Base-by-base conservation (phyloP, 53 echinoderm and acorn worm genomes). In the Paracentrotus lividus region DNA sequence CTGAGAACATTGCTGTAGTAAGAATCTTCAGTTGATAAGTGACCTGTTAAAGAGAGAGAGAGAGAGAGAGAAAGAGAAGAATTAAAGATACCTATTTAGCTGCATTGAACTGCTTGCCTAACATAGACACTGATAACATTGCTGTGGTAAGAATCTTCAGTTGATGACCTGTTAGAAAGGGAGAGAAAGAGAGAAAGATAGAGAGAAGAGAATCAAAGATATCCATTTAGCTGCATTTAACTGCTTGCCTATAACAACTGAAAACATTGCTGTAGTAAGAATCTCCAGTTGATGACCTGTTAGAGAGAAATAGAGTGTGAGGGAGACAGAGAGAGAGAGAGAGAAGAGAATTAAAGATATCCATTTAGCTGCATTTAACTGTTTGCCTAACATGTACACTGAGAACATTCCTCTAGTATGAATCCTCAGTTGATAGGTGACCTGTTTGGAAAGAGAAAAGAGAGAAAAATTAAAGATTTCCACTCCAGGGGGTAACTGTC, bases 111-210 rank as follows among this genome's bases (percentile, higher is more conserved):
- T 96, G 93, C 77, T 93, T 97, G 43, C 89, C 78, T 47, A 98
- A 93, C 96, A 98, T 95, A 42, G 94, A n/a, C 6, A 98, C 98
- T 21, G 98, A 98, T 84, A 98, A 98, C 94, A 98, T 94, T 27
- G 98, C 98, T n/a, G 98, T 98, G 4, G 98, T 98, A 42, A 98
- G 95, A 40, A 98, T 98, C 94, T 98, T 98, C 86, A 98, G 90
- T 98, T 97, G 18, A 97, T 98, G 33, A 98, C 98, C 98, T 98
- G 93, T 6, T 85, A 57, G 34, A 43, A 42, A 61, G 2, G 29
- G 38, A 36, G n/a, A n/a, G n/a, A n/a, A n/a, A n/a, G n/a, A n/a
- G n/a, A n/a, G n/a, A n/a, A n/a, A n/a, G n/a, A n/a, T n/a, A n/a
- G n/a, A n/a, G n/a, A n/a, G n/a, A n/a, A n/a, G n/a, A n/a, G n/a